A percentile compares a stretch with the other conserved stretches of the same genome.
These are phyloP conservation scores for Eristalinus sepulchralis DNA, from an alignment of 2,888 invertebrate species.

Conservation along the genomic window DNA sequence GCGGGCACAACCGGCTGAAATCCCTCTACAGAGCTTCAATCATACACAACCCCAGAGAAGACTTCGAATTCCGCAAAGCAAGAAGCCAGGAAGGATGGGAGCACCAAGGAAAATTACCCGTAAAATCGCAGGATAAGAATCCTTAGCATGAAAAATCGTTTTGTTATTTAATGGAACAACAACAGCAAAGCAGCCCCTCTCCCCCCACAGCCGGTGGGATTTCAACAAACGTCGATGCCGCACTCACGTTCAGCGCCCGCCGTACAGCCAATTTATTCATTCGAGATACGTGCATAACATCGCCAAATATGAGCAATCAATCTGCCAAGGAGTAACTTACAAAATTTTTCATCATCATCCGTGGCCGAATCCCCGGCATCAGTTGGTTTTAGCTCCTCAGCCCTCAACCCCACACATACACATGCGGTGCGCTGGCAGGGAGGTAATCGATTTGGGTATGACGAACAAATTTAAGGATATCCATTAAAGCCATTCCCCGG, in stretches of 20 bases:
- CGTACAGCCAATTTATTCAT: slow-evolving; percentile 53
- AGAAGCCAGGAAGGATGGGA: not conserved
- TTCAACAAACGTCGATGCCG: slow-evolving; percentile 20
- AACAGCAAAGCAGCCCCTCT: not conserved
- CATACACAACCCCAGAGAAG: not conserved
- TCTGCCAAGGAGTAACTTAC: slow-evolving; percentile 46
- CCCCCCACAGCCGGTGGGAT: not conserved
- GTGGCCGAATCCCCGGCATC: not conserved
- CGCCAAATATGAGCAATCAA: slow-evolving; percentile 52
- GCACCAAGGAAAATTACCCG: not conserved
- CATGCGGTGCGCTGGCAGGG: not conserved
- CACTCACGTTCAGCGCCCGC: slow-evolving; percentile 19
- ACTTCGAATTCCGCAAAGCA: not conserved
- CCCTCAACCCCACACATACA: not conserved
- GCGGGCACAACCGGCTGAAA: not conserved
- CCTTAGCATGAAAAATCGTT: slow-evolving; percentile 38
- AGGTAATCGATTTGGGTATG: slow-evolving; percentile 47
- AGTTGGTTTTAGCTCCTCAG: not conserved
- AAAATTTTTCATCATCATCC: slow-evolving; percentile 46
- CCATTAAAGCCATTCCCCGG: slow-evolving; percentile 17
- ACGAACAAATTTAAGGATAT: slow-evolving; percentile 23
- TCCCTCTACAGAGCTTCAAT: slow-evolving; percentile 24
- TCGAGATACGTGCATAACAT: slow-evolving; percentile 58
- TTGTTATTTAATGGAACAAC: slow-evolving; percentile 24
- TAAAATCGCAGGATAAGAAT: slow-evolving; percentile 28